A percentile compares a stretch with the other conserved stretches of the same genome.
Evolutionary conservation across 2,113 vertebrate species (phyloP).

Genomic region (Noturus placidus): DNA sequence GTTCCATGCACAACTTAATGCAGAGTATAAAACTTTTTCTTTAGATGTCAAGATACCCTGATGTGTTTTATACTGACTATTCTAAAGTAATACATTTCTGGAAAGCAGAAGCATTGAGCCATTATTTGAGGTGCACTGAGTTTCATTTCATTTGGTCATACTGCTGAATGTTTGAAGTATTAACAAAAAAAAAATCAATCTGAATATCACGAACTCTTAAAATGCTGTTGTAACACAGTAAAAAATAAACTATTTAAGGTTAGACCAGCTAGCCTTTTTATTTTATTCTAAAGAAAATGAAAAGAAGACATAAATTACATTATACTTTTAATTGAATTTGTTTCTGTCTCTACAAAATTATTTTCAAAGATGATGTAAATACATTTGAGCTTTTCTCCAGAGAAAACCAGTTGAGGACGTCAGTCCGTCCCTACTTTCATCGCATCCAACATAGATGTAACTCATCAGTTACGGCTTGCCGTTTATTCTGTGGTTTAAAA

Average conservation of each 20-base stretch:
- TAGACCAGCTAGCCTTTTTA: neutral
- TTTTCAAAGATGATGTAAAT: neutral
- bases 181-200: neutral
- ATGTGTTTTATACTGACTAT: conserved; percentile 15
- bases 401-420: neutral
- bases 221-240: neutral
- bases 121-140: neutral
- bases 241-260: neutral
- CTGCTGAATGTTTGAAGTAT: neutral
- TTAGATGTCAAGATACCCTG: conserved; percentile 3
- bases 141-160: neutral
- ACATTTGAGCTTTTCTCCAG: neutral
- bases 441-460: neutral
- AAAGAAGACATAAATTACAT: neutral
- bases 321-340: neutral
- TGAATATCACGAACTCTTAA: neutral
- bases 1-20: conserved; percentile 19
- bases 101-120: neutral
- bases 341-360: neutral
- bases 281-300: neutral
- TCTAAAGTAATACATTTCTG: neutral
- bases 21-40: conserved; percentile 15
- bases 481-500: neutral
- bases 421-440: neutral
- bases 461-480: neutral